Evolutionary conservation across 1,140 invertebrate genomes (phyloP).

Genomic region (Drosophila baimaii): DNA sequence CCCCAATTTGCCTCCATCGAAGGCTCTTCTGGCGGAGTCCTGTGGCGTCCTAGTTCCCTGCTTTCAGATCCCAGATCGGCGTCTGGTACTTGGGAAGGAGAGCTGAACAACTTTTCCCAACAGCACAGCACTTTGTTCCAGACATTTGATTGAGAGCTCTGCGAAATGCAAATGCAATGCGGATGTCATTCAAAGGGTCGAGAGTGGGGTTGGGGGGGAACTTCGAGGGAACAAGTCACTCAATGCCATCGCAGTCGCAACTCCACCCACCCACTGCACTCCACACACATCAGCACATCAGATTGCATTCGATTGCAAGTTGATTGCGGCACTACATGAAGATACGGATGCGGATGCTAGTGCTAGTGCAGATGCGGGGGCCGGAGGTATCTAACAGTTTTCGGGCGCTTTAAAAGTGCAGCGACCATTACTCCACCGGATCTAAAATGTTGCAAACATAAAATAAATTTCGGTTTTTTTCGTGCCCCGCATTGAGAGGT

Average conservation of each 20-base stretch:
- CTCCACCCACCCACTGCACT: constrained; percentile 14
- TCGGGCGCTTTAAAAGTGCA: constrained; percentile 57
- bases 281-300: constrained; percentile 55
- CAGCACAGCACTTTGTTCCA: constrained; percentile 62
- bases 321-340: constrained; percentile 48
- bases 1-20: constrained; percentile 44
- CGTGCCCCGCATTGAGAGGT: neutral
- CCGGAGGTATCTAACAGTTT: constrained; percentile 40
- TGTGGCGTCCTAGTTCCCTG: constrained; percentile 4
- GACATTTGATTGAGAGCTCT: constrained; percentile 72
- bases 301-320: constrained; percentile 58
- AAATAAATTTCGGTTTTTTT: constrained; percentile 44
- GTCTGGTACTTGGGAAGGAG: constrained; percentile 23
- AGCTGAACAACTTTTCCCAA: constrained; percentile 62
- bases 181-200: constrained; percentile 51
- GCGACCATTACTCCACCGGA: constrained; percentile 48
- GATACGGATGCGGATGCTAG: constrained; percentile 39
- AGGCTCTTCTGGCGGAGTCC: neutral
- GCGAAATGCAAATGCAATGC: constrained; percentile 72
- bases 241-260: constrained; percentile 11
- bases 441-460: constrained; percentile 55
- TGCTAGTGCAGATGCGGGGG: constrained; percentile 24
- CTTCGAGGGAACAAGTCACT: constrained; percentile 45
- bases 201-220: neutral
- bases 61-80: constrained; percentile 11